Conservation (phyloP, 2,888 invertebrate species). For the Scaeva pyrastri region DNA sequence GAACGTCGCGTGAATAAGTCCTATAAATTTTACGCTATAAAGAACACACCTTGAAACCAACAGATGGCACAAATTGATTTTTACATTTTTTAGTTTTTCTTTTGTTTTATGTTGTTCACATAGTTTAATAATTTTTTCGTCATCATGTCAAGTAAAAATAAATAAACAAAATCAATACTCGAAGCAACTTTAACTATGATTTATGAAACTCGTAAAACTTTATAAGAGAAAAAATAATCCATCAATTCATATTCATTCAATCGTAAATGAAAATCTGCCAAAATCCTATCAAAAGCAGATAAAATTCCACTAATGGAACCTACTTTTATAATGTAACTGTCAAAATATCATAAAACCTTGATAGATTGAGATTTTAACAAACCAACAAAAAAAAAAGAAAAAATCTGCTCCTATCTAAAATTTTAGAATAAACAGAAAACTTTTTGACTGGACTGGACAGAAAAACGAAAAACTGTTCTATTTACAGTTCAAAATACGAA, state of each 20-base stretch:
- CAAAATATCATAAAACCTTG: neutral
- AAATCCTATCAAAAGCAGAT: slow-evolving; percentile 1
- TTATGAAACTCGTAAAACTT: no score
- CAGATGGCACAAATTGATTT: no score
- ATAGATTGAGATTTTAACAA: neutral
- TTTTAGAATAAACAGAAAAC: slow-evolving; percentile 11
- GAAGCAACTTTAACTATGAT: neutral
- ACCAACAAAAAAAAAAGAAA: neutral
- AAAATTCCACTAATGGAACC: neutral
- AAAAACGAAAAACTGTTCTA: neutral
- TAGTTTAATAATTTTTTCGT: no score
- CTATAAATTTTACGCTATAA: no score
- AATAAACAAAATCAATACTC: neutral
- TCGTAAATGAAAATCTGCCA: neutral
- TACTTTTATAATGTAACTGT: neutral
- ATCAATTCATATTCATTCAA: slow-evolving; percentile 1
- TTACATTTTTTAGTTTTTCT: no score
- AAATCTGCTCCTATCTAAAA: neutral
- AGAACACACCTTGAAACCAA: no score
- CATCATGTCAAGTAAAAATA: neutral
- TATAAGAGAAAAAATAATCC: neutral
- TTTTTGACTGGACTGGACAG: neutral
- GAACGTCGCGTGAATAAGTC: no score
- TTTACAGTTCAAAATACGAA: slow-evolving; percentile 44
- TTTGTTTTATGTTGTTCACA: no score